These are phyloP conservation scores for Salvator merianae DNA, from an alignment of 2,113 vertebrate species.

Conservation along the genomic window DNA sequence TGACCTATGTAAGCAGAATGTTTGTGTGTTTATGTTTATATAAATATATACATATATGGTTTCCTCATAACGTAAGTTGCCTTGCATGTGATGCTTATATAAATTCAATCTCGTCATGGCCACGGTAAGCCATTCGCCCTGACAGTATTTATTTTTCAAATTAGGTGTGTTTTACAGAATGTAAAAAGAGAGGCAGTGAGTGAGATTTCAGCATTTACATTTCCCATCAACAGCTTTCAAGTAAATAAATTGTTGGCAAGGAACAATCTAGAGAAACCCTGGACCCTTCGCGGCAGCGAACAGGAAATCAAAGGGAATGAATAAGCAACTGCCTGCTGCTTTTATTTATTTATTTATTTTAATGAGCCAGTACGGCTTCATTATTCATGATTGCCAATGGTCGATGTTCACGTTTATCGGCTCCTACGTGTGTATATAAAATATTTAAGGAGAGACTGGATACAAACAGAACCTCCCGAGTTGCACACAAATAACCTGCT, in stretches of 20 bases:
- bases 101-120: slow-evolving; percentile 3
- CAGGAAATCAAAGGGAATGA: slow-evolving; percentile 51
- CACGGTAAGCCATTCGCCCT: background rate
- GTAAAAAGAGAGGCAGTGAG: background rate
- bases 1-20: too few relatives aligned
- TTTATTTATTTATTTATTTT: background rate
- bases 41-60: too few relatives aligned
- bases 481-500: background rate
- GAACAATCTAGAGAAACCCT: background rate
- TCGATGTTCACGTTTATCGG: background rate
- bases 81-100: background rate
- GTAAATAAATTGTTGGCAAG: slow-evolving; percentile 6
- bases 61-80: background rate
- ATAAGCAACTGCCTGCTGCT: background rate
- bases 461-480: background rate
- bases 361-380: background rate
- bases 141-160: slow-evolving; percentile 4
- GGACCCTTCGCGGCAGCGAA: background rate
- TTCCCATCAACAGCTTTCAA: background rate
- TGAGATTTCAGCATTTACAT: background rate
- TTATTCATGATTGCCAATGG: slow-evolving; percentile 43
- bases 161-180: slow-evolving; percentile 14
- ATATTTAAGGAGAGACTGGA: background rate
- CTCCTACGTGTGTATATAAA: background rate
- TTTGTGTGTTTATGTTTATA: too few relatives aligned